phyloP scores from a whole-genome alignment of 2,113 vertebrate genomes.

The Halichoeres trimaculatus region DNA sequence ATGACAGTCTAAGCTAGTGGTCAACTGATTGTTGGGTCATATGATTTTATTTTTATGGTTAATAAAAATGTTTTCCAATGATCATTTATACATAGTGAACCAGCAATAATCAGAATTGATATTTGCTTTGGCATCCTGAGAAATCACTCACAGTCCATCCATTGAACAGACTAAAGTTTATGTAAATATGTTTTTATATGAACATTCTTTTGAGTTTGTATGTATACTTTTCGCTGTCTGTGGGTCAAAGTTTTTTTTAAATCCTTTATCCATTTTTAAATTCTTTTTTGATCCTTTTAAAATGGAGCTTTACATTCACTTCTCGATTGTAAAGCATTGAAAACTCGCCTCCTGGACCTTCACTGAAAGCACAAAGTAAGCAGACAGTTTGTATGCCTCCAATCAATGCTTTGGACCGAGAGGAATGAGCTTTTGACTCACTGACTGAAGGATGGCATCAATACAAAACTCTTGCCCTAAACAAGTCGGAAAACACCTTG shows the following conservation, averaged over 20 bases:
- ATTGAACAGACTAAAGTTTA: no score
- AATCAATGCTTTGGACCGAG: constrained; percentile 75
- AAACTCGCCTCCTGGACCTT: constrained; percentile 37
- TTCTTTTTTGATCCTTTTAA: constrained; percentile 18
- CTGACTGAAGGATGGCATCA: constrained; percentile 73
- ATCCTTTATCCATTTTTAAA: neutral
- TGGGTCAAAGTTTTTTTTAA: no score
- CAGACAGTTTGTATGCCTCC: constrained; percentile 59
- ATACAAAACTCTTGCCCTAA: constrained; percentile 70
- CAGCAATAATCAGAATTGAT: no score
- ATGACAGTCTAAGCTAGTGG: no score
- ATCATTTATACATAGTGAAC: no score
- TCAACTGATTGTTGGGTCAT: no score
- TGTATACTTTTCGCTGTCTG: neutral
- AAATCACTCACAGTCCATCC: no score
- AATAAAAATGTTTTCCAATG: no score
- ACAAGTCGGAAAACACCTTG: constrained; percentile 78
- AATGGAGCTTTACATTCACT: constrained; percentile 42
- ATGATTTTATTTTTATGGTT: no score
- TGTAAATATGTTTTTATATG: no score
- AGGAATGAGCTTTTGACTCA: constrained; percentile 70
- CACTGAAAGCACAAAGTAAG: constrained; percentile 73
- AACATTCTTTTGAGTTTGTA: no score
- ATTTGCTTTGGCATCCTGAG: no score
- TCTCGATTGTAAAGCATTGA: constrained; percentile 28